A percentile compares a stretch with the other conserved stretches of the same genome.
Conservation (phyloP, 2,113 vertebrate genomes). For the Sylvietta virens region DNA sequence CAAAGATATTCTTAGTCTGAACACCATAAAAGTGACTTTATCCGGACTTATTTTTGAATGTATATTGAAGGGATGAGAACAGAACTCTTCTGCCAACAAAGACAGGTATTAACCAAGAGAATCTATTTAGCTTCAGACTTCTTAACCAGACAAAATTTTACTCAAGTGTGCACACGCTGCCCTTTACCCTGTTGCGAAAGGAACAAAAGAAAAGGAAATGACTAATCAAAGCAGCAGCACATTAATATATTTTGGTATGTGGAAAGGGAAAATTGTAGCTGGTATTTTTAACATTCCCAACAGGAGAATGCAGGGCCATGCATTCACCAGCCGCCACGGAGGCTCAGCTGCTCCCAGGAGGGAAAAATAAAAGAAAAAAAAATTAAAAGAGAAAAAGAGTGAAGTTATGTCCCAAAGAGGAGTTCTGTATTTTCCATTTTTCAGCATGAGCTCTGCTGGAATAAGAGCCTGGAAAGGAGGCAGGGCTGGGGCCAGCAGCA, state of each 20-base stretch:
- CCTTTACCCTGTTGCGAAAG: background rate
- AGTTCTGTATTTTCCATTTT: background rate
- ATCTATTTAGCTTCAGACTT: background rate
- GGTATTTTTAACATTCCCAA: constrained; percentile 51
- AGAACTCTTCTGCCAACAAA: background rate
- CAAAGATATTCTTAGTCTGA: background rate
- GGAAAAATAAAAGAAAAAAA: background rate
- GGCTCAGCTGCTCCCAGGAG: background rate
- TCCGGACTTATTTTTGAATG: background rate
- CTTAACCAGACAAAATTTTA: background rate
- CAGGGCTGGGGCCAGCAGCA: background rate
- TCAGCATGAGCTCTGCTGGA: background rate
- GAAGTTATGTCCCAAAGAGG: background rate
- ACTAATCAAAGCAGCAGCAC: constrained; percentile 43
- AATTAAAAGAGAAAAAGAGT: background rate
- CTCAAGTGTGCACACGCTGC: background rate
- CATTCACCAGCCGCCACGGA: rapidly evolving
- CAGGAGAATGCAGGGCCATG: background rate
- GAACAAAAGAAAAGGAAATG: constrained; percentile 57
- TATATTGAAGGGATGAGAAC: background rate
- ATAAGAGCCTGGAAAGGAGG: background rate
- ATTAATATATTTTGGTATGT: constrained; percentile 35
- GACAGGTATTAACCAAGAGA: background rate
- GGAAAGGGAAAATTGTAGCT: constrained; percentile 28
- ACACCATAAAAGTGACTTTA: background rate